Evolutionary conservation across 2,113 vertebrate species (phyloP).

Genomic region (Pithys albifrons): DNA sequence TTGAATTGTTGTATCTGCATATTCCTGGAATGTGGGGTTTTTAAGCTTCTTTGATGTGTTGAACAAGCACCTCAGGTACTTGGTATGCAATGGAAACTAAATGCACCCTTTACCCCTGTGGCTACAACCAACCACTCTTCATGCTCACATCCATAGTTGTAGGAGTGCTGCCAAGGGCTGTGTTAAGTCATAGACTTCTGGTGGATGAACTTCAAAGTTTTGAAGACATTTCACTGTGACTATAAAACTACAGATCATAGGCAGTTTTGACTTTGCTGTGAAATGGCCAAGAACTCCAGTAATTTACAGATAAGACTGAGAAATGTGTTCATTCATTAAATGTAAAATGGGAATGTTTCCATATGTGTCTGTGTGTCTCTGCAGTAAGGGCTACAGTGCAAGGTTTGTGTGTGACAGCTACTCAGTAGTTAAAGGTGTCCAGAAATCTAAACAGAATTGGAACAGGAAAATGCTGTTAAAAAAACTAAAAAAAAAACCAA

Average conservation of each 20-base stretch:
- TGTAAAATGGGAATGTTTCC: neutral
- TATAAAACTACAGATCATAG: neutral
- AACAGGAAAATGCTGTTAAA: neutral
- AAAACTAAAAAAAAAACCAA: neutral
- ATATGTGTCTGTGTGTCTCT: neutral
- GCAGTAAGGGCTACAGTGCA: rapidly evolving
- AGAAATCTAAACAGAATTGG: neutral
- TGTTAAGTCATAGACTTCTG: neutral
- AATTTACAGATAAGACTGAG: neutral
- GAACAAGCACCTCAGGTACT: neutral
- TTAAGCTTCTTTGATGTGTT: neutral
- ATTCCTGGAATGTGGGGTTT: neutral
- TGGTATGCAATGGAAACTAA: neutral
- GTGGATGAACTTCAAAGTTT: neutral
- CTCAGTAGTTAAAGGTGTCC: neutral
- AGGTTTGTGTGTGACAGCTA: neutral
- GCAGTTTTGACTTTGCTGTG: neutral
- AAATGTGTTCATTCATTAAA: neutral
- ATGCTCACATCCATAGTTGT: neutral
- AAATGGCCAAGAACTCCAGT: neutral
- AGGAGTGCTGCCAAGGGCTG: neutral
- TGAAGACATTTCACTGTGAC: neutral
- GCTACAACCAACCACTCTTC: neutral
- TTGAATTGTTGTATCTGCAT: neutral
- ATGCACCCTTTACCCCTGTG: neutral